Base-by-base conservation (phyloP, 2,888 invertebrate species). In the Eupithecia dodoneata region DNA sequence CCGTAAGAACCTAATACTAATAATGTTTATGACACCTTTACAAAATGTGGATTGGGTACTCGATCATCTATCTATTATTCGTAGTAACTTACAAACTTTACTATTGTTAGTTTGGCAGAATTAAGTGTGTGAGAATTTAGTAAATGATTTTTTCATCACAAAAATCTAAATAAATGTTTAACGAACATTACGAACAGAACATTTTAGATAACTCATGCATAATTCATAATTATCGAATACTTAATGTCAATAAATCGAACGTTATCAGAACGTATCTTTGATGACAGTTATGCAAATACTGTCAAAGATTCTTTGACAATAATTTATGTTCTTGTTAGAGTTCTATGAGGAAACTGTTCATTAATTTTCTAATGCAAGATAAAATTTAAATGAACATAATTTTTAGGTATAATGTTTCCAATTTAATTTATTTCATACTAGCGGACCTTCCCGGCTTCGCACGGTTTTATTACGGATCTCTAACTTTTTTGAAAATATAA, bases 261-360 rank as follows among this genome's bases (percentile, higher is more conserved):
- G 79, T 84, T 87, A 88, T 88, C 87, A 78, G 81, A 76, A 79
- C 66, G 81, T 83, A 84, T 86, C 85, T 83, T 72, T 70, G 80
- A 81, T 84, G 87, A 84, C 87, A 86, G 83, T 81, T 85, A 88
- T 88, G 87, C 82, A 85, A 88, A 88, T 86, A 45, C 69, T 59
- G 75, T 80, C 74, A 79, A 77, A 65, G 65, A 75, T 63, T 44
- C 52, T 67, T 79, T 67, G 72, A 76, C 77, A 82, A 82, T 78
- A 83, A 81, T 76, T 80, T 81, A 70, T 70, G 76, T 79, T 75
- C 69, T 78, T 69, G 6, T 71, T 65, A 52, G 75, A 18, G 72
- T 45, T 49, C 15, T 73, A 72, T 76, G 49, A 70, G 15, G 12
- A 70, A 76, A 77, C 65, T 67, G 30, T 73, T 59, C 74, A 77